These are phyloP conservation scores for Pelecanoides urinatrix DNA, from an alignment of 2,113 vertebrate species.

Conservation along the genomic window DNA sequence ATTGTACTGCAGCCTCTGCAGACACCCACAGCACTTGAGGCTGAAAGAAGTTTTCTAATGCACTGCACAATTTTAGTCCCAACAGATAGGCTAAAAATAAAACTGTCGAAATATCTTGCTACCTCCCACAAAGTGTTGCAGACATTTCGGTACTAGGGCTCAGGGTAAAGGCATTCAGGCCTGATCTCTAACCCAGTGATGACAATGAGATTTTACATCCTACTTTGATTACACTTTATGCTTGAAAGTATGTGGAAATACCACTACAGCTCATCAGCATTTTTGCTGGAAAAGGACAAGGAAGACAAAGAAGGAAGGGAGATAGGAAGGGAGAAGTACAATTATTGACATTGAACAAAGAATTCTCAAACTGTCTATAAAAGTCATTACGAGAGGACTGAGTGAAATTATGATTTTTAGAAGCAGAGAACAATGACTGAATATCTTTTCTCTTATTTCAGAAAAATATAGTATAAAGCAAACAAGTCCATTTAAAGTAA, in stretches of 20 bases:
- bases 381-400: neutral
- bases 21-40: neutral
- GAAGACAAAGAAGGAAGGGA: neutral
- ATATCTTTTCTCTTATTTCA: neutral
- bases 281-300: neutral
- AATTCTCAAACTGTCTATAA: neutral
- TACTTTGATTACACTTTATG: neutral
- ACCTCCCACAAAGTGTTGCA: neutral
- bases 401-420: neutral
- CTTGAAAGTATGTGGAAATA: neutral
- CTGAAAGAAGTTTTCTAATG: neutral
- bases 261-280: neutral
- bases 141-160: neutral
- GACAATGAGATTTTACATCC: neutral
- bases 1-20: neutral
- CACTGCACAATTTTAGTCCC: neutral
- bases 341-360: neutral
- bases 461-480: neutral
- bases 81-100: conserved; percentile 37
- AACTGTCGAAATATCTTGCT: neutral
- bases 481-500: neutral
- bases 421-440: neutral
- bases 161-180: neutral
- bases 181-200: neutral
- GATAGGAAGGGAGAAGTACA: fast-evolving